These are phyloP conservation scores for Thera britannica DNA, from an alignment of 2,888 invertebrate species.

Conservation along the genomic window DNA sequence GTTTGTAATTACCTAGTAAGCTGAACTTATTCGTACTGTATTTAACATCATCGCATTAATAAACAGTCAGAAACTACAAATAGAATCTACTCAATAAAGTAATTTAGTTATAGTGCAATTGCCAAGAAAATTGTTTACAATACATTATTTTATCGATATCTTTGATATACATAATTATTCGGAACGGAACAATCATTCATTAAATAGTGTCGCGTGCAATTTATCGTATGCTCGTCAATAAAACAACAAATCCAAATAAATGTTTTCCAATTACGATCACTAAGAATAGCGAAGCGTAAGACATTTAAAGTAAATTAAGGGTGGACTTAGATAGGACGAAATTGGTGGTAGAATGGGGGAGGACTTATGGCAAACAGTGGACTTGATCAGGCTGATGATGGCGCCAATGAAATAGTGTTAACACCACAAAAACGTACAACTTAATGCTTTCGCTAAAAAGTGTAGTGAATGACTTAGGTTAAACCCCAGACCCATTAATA, in stretches of 20 bases:
- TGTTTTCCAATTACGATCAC: too few relatives aligned
- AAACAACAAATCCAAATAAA: background rate
- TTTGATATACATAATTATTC: conserved; percentile 4
- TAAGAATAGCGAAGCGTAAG: too few relatives aligned
- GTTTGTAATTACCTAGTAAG: too few relatives aligned
- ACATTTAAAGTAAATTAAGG: too few relatives aligned
- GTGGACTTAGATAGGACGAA: too few relatives aligned
- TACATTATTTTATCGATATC: conserved; percentile 12
- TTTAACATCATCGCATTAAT: background rate
- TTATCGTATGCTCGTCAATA: background rate
- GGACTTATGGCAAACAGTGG: too few relatives aligned
- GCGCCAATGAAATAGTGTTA: background rate
- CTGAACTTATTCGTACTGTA: background rate
- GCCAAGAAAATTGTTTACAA: conserved; percentile 11
- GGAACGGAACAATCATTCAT: conserved; percentile 8
- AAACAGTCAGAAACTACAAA: background rate
- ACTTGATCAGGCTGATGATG: background rate
- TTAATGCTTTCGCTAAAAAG: too few relatives aligned
- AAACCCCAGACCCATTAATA: too few relatives aligned
- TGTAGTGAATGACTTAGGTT: too few relatives aligned
- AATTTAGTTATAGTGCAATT: background rate
- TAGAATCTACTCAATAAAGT: background rate
- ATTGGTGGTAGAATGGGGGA: too few relatives aligned
- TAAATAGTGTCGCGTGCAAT: conserved; percentile 21
- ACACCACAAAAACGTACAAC: too few relatives aligned